Conservation (phyloP, 2,797 vertebrate species). For the Leuciscus waleckii region DNA sequence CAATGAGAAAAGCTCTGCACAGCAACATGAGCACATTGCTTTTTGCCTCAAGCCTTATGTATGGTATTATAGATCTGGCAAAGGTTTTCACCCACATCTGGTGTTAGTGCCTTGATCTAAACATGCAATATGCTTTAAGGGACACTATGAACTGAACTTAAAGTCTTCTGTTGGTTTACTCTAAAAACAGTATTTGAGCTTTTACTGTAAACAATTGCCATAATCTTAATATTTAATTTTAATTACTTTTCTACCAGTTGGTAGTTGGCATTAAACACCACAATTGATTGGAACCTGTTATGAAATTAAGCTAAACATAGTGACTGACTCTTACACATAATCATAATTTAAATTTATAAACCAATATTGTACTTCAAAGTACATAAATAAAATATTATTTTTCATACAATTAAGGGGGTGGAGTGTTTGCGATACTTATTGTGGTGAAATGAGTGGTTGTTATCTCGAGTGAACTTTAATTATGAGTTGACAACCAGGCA, state of each 20-base stretch:
- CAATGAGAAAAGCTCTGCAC: conserved; percentile 1
- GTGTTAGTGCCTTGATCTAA: background rate
- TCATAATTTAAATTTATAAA: background rate
- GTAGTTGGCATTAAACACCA: background rate
- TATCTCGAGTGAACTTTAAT: conserved; percentile 19
- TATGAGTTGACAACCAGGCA: conserved; percentile 30
- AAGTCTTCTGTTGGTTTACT: background rate
- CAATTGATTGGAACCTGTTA: background rate
- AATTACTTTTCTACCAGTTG: background rate
- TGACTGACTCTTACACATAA: background rate
- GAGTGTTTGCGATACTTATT: conserved; percentile 12
- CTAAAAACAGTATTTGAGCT: background rate
- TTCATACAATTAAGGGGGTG: conserved; percentile 27
- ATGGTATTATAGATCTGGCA: background rate
- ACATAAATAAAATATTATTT: background rate
- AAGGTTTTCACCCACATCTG: conserved; percentile 19
- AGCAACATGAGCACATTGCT: conserved; percentile 18
- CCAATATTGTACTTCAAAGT: background rate
- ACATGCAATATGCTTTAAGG: background rate
- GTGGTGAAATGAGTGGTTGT: conserved; percentile 7
- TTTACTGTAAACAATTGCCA: conserved; percentile 1
- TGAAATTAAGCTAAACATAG: background rate
- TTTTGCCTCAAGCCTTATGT: conserved; percentile 8
- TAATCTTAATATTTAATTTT: background rate
- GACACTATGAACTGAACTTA: background rate